Percentiles rank a stretch among this genome's conserved stretches.
phyloP scores from a whole-genome alignment of 2,113 vertebrate species.

The Megaceryle torquata region DNA sequence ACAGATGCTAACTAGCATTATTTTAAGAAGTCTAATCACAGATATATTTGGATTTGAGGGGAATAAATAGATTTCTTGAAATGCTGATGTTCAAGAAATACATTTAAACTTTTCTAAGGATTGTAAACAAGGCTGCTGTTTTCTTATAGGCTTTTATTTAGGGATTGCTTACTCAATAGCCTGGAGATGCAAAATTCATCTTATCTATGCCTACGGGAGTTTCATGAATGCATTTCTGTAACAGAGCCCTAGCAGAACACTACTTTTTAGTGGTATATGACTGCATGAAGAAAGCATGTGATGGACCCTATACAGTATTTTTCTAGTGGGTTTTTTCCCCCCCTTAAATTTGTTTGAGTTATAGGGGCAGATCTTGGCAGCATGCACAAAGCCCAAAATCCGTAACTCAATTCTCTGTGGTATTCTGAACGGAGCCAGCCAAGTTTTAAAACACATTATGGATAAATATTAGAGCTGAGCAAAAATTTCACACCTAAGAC shows the following conservation, averaged over 20 bases:
- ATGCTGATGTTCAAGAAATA: slow-evolving; percentile 32
- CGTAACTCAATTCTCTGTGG: slow-evolving; percentile 59
- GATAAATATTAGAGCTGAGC: slow-evolving; percentile 45
- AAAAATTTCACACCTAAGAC: slow-evolving; percentile 59
- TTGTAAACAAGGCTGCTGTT: neutral
- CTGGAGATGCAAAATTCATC: neutral
- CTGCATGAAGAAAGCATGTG: slow-evolving; percentile 55
- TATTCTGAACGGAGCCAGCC: neutral
- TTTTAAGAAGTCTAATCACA: neutral
- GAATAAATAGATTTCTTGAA: slow-evolving; percentile 22
- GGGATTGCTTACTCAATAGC: neutral
- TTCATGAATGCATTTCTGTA: neutral
- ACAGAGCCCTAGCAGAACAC: neutral
- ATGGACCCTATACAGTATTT: slow-evolving; percentile 38
- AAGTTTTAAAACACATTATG: slow-evolving; percentile 60
- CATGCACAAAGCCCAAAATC: slow-evolving; percentile 36
- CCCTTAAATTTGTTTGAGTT: slow-evolving; percentile 47
- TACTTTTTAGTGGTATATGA: slow-evolving; percentile 51
- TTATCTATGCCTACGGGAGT: slow-evolving; percentile 15
- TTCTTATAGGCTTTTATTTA: neutral
- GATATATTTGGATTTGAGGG: slow-evolving; percentile 5
- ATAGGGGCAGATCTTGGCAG: slow-evolving; percentile 61
- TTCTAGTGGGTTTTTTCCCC: neutral
- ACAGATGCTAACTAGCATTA: neutral
- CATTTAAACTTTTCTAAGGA: neutral